Evolutionary conservation across 2,888 invertebrate genomes (phyloP).

Genomic region (Tubiluchus corallicola): DNA sequence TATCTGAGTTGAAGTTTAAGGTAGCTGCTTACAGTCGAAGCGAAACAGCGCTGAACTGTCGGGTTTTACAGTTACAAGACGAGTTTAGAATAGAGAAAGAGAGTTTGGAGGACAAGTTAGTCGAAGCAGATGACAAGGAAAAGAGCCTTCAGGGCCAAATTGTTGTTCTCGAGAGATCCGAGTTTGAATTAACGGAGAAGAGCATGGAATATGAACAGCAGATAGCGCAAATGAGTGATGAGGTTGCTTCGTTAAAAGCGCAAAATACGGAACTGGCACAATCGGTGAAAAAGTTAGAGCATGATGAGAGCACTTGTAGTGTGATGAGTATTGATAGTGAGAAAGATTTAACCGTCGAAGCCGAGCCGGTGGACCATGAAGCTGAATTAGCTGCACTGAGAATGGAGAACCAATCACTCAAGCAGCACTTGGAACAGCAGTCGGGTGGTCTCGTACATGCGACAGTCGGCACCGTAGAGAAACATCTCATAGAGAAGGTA

Average conservation of each 20-base stretch:
- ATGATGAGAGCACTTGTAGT: neutral
- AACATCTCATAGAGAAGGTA: no score
- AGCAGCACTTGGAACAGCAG: neutral
- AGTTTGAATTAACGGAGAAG: constrained; percentile 1
- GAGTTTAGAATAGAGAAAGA: neutral
- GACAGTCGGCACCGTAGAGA: no score
- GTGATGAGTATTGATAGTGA: no score
- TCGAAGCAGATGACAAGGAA: neutral
- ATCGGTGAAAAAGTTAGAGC: neutral
- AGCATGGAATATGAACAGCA: neutral
- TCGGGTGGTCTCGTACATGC: no score
- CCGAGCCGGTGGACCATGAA: neutral
- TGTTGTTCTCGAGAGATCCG: neutral
- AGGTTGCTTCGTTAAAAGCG: no score
- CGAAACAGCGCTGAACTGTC: constrained; percentile 1
- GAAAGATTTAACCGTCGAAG: neutral
- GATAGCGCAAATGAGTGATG: neutral
- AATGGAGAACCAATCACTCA: no score
- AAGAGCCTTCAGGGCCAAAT: neutral
- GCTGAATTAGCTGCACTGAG: no score
- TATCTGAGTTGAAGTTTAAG: neutral
- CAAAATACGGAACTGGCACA: no score
- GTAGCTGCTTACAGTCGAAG: neutral
- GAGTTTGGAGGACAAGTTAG: neutral
- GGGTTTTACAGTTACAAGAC: neutral